phyloP scores from a whole-genome alignment of 2,113 vertebrate genomes.

The Noctilio leporinus region DNA sequence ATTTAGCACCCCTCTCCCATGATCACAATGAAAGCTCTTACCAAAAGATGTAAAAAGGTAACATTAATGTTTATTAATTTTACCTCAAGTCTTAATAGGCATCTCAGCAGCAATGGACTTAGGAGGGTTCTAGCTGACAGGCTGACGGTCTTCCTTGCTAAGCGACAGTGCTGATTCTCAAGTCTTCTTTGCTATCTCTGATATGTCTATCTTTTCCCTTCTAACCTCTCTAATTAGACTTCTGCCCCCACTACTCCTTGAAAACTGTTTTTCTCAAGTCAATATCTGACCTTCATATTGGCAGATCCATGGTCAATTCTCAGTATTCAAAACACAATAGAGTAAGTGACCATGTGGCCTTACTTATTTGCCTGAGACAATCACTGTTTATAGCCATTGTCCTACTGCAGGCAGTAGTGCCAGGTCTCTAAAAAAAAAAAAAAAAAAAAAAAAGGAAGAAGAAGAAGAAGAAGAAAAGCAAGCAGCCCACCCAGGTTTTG shows the following conservation, averaged over 20 bases:
- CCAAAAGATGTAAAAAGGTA: background rate
- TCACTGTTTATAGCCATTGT: background rate
- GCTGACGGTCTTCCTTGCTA: background rate
- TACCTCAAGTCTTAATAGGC: too few relatives aligned
- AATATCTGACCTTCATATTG: background rate
- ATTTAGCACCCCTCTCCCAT: background rate
- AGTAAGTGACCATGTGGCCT: background rate
- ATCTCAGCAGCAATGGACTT: background rate
- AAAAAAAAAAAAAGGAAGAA: background rate
- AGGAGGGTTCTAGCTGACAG: background rate
- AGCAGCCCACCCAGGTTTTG: background rate
- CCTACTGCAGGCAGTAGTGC: background rate
- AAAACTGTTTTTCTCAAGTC: background rate
- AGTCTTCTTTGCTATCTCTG: background rate
- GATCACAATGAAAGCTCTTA: background rate
- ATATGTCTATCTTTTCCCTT: background rate
- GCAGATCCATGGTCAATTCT: background rate
- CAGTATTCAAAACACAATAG: background rate
- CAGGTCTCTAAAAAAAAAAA: background rate
- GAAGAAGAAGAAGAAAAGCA: background rate
- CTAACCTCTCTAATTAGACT: background rate
- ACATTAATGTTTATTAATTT: background rate
- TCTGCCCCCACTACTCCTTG: background rate
- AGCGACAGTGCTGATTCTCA: background rate
- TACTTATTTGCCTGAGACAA: background rate